phyloP scores from a whole-genome alignment of 2,113 vertebrate species.

The Dunckerocampus dactyliophorus region DNA sequence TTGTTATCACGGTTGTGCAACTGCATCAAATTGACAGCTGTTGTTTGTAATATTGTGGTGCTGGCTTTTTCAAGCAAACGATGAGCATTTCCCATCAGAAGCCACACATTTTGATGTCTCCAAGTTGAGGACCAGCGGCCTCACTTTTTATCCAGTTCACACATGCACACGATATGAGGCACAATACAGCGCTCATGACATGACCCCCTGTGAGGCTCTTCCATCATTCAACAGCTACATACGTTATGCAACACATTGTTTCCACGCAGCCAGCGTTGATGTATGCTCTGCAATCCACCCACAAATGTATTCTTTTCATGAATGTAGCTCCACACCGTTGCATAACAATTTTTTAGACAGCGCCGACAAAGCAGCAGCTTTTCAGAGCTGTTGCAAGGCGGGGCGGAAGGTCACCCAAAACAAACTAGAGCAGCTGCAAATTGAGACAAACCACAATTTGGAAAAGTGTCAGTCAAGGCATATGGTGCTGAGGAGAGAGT shows the following conservation, averaged over 20 bases:
- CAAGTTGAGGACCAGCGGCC: too few relatives aligned
- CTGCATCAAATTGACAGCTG: too few relatives aligned
- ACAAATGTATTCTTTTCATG: constrained; percentile 60
- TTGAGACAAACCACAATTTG: background rate
- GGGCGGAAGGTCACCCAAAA: constrained; percentile 1
- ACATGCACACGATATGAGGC: too few relatives aligned
- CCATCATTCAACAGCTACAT: constrained; percentile 20
- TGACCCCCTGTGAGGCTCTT: constrained; percentile 14
- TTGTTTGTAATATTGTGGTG: too few relatives aligned
- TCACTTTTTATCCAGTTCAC: too few relatives aligned
- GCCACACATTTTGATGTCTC: too few relatives aligned
- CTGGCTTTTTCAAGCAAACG: too few relatives aligned
- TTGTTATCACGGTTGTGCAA: too few relatives aligned
- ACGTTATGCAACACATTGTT: constrained; percentile 55
- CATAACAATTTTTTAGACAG: constrained; percentile 44
- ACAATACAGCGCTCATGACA: background rate
- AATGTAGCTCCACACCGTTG: constrained; percentile 60
- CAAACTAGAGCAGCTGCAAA: constrained; percentile 3
- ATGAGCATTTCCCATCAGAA: too few relatives aligned
- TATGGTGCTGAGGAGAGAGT: background rate
- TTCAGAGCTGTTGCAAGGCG: constrained; percentile 18
- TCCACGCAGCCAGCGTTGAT: constrained; percentile 27
- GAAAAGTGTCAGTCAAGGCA: background rate
- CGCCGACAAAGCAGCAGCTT: constrained; percentile 34
- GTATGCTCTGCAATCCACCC: constrained; percentile 53